Evolutionary conservation across 2,888 invertebrate genomes (phyloP).

Genomic region (Acleris literana): DNA sequence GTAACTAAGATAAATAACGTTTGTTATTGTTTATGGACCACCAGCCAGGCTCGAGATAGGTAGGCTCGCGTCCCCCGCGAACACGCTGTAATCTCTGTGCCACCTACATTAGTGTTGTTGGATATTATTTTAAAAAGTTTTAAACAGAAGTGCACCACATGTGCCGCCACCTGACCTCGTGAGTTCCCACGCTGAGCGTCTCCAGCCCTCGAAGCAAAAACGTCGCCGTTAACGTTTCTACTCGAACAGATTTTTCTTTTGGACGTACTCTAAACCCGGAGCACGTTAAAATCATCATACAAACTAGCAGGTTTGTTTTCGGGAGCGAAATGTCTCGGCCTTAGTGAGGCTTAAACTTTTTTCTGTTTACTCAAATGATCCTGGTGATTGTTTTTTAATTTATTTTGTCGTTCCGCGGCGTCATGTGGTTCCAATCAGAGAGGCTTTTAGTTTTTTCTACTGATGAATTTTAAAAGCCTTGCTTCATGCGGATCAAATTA

Average conservation of each 20-base stretch:
- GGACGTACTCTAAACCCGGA: slow-evolving; percentile 51
- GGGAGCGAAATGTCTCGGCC: slow-evolving; percentile 72
- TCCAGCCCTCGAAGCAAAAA: slow-evolving; percentile 67
- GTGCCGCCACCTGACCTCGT: slow-evolving; percentile 81
- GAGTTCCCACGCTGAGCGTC: slow-evolving; percentile 76
- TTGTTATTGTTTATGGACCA: slow-evolving; percentile 79
- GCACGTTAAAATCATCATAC: slow-evolving; percentile 41
- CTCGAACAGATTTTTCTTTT: slow-evolving; percentile 51
- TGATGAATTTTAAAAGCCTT: slow-evolving; percentile 3
- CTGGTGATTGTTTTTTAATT: slow-evolving; percentile 83
- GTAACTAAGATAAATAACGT: slow-evolving; percentile 65
- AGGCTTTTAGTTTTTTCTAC: slow-evolving; percentile 70
- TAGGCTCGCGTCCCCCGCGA: slow-evolving; percentile 70
- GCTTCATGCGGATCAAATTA: neutral
- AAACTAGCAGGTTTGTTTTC: slow-evolving; percentile 61
- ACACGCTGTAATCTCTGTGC: slow-evolving; percentile 55
- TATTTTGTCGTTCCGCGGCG: slow-evolving; percentile 73
- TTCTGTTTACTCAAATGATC: slow-evolving; percentile 80
- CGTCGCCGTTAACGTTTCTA: slow-evolving; percentile 60
- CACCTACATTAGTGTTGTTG: slow-evolving; percentile 70
- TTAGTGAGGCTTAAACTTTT: slow-evolving; percentile 73
- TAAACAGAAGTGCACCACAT: slow-evolving; percentile 78
- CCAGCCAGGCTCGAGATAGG: slow-evolving; percentile 55
- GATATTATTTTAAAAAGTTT: slow-evolving; percentile 79
- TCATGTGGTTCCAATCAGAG: slow-evolving; percentile 82